Evolutionary conservation across 2,797 vertebrate species (phyloP).

Genomic region (Pantherophis vulpinus): DNA sequence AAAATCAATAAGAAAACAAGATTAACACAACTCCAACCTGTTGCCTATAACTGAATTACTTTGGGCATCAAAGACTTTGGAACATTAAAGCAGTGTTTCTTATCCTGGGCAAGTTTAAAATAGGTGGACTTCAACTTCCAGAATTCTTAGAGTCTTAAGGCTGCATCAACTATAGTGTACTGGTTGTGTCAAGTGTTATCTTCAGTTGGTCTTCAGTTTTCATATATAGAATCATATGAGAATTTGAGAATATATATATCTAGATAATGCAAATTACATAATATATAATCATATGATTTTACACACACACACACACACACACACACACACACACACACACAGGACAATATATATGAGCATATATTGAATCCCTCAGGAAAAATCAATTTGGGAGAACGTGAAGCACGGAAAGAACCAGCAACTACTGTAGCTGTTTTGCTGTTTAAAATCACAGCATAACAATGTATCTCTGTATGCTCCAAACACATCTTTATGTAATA

Average conservation of each 20-base stretch:
- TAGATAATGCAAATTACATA: neutral
- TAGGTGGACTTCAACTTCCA: neutral
- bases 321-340: too few species aligned
- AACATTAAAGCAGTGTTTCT: neutral
- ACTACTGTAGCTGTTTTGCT: neutral
- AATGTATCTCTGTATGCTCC: neutral
- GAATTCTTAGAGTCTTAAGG: neutral
- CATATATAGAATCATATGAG: neutral
- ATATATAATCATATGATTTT: too few species aligned
- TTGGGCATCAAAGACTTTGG: neutral
- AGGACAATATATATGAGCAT: too few species aligned
- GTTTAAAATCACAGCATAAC: neutral
- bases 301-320: too few species aligned
- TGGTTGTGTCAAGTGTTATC: neutral
- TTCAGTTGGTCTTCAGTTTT: neutral
- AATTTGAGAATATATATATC: neutral
- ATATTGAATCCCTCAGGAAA: neutral
- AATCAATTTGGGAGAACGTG: neutral
- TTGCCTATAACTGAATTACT: neutral
- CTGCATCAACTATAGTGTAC: neutral
- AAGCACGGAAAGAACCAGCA: neutral
- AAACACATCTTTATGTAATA: neutral
- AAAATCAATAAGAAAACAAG: neutral
- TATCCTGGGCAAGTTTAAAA: neutral
- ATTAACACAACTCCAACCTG: neutral